Conservation (phyloP, 2,888 invertebrate species). For the Drosophila yooni region DNA sequence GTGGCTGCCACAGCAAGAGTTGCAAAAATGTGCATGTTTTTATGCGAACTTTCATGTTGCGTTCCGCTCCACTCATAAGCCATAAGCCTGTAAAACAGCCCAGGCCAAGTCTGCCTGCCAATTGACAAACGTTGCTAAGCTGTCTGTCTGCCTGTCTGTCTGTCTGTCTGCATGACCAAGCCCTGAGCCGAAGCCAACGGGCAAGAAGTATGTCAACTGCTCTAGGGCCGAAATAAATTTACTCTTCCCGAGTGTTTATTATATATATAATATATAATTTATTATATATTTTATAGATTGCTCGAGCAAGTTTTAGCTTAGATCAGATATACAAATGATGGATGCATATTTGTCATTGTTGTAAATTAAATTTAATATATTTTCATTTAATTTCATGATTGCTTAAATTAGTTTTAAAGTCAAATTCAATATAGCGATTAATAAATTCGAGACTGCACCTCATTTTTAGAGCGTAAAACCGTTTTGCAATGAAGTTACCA, state of each 20-base stretch:
- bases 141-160: conserved; percentile 7
- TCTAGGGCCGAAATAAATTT: not conserved
- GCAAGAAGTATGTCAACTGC: not conserved
- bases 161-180: conserved; percentile 15
- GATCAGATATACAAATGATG: not conserved
- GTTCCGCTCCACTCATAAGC: conserved; percentile 36
- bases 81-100: conserved; percentile 1
- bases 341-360: not conserved
- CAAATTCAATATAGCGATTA: too few relatives aligned
- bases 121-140: conserved; percentile 27
- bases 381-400: too few relatives aligned
- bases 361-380: too few relatives aligned
- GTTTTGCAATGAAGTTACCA: not conserved
- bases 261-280: not conserved
- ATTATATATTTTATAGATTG: not conserved
- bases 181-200: not conserved
- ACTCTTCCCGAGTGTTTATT: not conserved
- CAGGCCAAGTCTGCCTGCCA: conserved; percentile 1
- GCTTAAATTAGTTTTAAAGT: too few relatives aligned
- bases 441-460: too few relatives aligned
- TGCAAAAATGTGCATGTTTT: conserved; percentile 51
- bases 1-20: conserved; percentile 30
- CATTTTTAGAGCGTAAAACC: not conserved
- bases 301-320: too few relatives aligned
- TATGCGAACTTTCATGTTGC: conserved; percentile 57